Evolutionary conservation across 2,888 invertebrate genomes (phyloP).

Genomic region (Campoletis raptor): DNA sequence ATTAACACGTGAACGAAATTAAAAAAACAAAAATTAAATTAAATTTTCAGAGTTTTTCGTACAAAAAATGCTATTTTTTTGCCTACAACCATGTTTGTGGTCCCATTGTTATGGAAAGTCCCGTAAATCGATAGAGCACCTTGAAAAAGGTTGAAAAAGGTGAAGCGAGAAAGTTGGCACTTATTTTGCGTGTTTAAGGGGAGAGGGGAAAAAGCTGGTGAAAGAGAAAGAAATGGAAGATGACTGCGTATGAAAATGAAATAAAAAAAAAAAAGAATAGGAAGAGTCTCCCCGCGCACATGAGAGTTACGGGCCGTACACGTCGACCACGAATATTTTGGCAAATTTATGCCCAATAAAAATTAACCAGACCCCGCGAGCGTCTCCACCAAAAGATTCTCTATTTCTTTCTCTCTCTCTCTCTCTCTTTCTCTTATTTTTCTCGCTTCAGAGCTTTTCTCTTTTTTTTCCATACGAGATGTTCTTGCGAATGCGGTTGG

Average conservation of each 20-base stretch:
- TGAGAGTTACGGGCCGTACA: slow-evolving; percentile 83
- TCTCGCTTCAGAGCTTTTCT: slow-evolving; percentile 27
- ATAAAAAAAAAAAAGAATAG: slow-evolving; percentile 13
- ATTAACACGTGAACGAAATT: background rate
- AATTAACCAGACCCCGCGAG: slow-evolving; percentile 83
- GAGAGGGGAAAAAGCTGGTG: slow-evolving; percentile 29
- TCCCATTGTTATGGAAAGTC: background rate
- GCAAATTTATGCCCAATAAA: slow-evolving; percentile 85
- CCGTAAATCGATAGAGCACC: background rate
- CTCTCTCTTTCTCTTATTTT: slow-evolving; percentile 59
- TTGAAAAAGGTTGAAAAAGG: slow-evolving; percentile 17
- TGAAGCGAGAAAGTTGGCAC: slow-evolving; percentile 56
- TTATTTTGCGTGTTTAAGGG: slow-evolving; percentile 23
- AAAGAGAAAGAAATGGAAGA: slow-evolving; percentile 31
- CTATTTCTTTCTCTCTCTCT: slow-evolving; percentile 32
- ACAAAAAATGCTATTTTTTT: background rate
- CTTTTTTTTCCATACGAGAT: slow-evolving; percentile 20
- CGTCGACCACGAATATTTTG: slow-evolving; percentile 84
- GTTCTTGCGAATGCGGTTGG: slow-evolving; percentile 65
- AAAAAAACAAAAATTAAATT: background rate
- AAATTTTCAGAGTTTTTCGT: too few species aligned
- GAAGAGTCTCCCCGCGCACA: slow-evolving; percentile 69
- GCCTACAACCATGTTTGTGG: too few species aligned
- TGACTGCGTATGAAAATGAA: slow-evolving; percentile 35
- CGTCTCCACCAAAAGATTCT: slow-evolving; percentile 70